Percentiles rank a stretch among this genome's conserved stretches.
Evolutionary conservation across 2,113 vertebrate genomes (phyloP).

Genomic region (Gallinago jamesoni): DNA sequence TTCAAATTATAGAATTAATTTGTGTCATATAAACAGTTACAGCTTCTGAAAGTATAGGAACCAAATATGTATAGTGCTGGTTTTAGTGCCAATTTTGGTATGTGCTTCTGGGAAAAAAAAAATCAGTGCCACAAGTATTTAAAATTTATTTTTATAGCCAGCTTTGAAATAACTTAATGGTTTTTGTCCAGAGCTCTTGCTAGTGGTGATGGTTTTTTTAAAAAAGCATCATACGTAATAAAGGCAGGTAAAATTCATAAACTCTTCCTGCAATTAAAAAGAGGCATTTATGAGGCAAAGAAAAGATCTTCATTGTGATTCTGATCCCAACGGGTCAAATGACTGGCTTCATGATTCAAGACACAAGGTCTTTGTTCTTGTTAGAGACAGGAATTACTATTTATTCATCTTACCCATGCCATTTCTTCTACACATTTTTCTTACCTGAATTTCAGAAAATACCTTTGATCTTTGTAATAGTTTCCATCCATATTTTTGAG

Average conservation of each 20-base stretch:
- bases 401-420: neutral
- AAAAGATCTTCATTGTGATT: neutral
- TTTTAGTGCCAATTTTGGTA: neutral
- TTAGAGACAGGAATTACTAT: neutral
- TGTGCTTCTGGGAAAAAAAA: neutral
- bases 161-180: neutral
- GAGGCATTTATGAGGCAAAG: neutral
- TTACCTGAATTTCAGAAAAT: neutral
- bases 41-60: neutral
- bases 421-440: neutral
- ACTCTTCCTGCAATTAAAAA: neutral
- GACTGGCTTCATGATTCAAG: neutral
- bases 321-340: neutral
- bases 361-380: neutral
- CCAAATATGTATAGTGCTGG: neutral
- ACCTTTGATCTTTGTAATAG: neutral
- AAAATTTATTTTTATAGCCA: neutral
- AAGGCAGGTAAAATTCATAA: neutral
- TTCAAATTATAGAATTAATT: neutral
- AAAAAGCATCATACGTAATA: neutral
- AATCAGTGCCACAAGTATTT: neutral
- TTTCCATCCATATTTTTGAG: neutral
- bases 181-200: neutral
- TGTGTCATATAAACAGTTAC: neutral
- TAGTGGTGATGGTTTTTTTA: neutral